phyloP scores from a whole-genome alignment of 2,113 vertebrate species.

The Boulengeromyrus knoepffleri region DNA sequence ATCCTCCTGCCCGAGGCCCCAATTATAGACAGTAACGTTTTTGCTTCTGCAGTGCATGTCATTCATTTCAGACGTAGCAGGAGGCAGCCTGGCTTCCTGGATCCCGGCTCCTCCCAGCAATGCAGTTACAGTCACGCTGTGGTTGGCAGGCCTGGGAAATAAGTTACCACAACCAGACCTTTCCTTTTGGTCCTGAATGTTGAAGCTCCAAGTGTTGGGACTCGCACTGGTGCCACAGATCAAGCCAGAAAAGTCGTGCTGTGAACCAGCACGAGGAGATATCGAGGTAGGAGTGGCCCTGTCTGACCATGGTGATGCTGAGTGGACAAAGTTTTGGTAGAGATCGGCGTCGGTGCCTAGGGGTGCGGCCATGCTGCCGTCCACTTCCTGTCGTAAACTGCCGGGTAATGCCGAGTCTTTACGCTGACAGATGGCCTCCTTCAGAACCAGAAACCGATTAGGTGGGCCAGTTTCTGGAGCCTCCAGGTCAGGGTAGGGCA shows the following conservation, averaged over 20 bases:
- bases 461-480: background rate
- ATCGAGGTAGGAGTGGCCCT: background rate
- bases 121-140: background rate
- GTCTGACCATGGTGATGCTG: slow-evolving; percentile 10
- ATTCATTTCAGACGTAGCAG: background rate
- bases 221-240: background rate
- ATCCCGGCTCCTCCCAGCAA: background rate
- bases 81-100: background rate
- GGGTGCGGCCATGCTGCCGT: slow-evolving; percentile 40
- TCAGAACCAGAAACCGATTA: slow-evolving; percentile 41
- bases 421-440: slow-evolving; percentile 49
- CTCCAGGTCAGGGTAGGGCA: slow-evolving; percentile 37
- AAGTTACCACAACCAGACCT: background rate
- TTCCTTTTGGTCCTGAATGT: background rate
- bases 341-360: slow-evolving; percentile 59
- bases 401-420: slow-evolving; percentile 37
- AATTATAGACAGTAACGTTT: background rate
- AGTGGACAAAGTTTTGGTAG: slow-evolving; percentile 64
- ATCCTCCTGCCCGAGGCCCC: background rate
- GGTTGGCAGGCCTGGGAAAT: background rate
- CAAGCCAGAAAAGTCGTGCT: background rate
- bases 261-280: slow-evolving; percentile 28
- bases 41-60: background rate
- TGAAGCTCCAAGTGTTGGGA: background rate
- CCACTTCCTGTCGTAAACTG: background rate